Percentiles rank a stretch among this genome's conserved stretches.
These are phyloP conservation scores for Cosmopolites sordidus DNA, from an alignment of 2,888 invertebrate genomes.

Conservation along the genomic window DNA sequence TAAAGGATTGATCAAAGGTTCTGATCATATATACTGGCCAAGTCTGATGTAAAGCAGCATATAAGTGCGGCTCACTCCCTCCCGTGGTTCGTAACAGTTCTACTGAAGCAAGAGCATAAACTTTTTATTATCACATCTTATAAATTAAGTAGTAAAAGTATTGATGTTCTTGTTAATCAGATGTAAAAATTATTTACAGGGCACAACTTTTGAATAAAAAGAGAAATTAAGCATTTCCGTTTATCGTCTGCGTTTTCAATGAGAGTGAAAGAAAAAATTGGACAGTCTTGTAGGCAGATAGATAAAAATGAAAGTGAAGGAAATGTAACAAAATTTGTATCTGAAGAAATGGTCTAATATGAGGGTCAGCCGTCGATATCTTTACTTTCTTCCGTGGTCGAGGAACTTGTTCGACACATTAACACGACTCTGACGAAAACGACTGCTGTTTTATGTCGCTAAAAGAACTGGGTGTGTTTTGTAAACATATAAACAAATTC, in stretches of 20 bases:
- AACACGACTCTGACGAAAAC: neutral
- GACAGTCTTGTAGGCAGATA: constrained; percentile 1
- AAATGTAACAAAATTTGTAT: constrained; percentile 8
- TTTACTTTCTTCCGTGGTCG: constrained; percentile 10
- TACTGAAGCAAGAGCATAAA: too few species aligned
- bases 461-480: neutral
- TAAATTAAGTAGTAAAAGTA: too few species aligned
- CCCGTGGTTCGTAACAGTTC: too few species aligned
- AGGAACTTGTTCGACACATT: neutral
- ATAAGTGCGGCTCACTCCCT: too few species aligned
- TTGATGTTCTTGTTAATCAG: too few species aligned
- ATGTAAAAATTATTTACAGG: too few species aligned
- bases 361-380: constrained; percentile 6
- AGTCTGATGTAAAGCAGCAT: too few species aligned
- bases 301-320: constrained; percentile 9
- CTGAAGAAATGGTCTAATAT: constrained; percentile 6
- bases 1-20: too few species aligned
- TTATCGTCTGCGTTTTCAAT: neutral
- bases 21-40: too few species aligned
- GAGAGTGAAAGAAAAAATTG: constrained; percentile 8
- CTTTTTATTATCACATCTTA: too few species aligned
- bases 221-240: neutral
- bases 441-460: neutral
- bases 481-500: too few species aligned
- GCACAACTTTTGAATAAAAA: too few species aligned